Evolutionary conservation across 2,797 vertebrate genomes (phyloP), one percentile per base, ranked within the genome.

Genomic region (Cephalopachus bancanus): DNA sequence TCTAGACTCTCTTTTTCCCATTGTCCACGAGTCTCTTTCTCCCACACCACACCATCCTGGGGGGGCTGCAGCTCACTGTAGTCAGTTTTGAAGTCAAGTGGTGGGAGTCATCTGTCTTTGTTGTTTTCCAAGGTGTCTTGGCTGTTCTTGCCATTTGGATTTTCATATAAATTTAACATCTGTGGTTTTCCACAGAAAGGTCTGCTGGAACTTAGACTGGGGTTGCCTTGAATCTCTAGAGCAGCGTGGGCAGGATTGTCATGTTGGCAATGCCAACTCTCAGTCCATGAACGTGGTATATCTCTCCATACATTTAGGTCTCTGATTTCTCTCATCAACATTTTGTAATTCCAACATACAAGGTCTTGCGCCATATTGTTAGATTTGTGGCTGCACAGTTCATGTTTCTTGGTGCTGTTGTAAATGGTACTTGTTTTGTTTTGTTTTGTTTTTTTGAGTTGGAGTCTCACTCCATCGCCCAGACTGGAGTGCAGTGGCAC

Each of bases 51-150:
- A 2, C 55, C 33, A 14, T 80, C 57, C 81, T 67, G 64, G 28
- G 67, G 57, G 49, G 37, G 3, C 49, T 92, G 33, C 59, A 81
- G 49, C 15, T 89, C 49, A 26, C 87, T 59, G 30, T 30, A 24
- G 75, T 62, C 64, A 78, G 22, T 69, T 88, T 81, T 93, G 37
- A 80, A 83, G 74, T 20, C 33, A 33, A 9, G 64, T 89, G 75
- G 33, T 3, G 0, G 71, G 57, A 95, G 30, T 92, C 55, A 5
- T 57, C 37, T 76, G 33, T 7, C 7, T 75, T 95, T 44, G 5
- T 72, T 59, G 91, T 83, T 95, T 64, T 53, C 30, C 3, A 24
- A 85, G 62, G 57, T 87, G 24, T 94, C 83, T 94, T 57, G 57
- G 7, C 49, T 76, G 3, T 79, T 80, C 44, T 72, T 33, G 57